Evolutionary conservation across 1,140 invertebrate genomes (phyloP).

Genomic region (Aethina tumida): DNA sequence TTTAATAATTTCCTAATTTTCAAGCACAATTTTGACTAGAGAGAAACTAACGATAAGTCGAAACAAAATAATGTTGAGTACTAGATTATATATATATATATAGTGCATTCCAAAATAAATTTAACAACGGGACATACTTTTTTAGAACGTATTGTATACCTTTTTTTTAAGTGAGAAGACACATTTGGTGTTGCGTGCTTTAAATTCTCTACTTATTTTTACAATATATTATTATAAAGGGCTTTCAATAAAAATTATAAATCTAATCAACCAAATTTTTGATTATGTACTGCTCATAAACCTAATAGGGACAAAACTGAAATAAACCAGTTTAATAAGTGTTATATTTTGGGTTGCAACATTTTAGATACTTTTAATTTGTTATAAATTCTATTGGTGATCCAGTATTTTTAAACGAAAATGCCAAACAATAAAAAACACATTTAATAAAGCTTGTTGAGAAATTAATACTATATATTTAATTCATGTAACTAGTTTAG

Average conservation of each 20-base stretch:
- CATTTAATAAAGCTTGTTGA: too few species aligned
- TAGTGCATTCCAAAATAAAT: background rate
- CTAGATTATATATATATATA: background rate
- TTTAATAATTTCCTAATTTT: slow-evolving; percentile 13
- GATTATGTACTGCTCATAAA: too few species aligned
- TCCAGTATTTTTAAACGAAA: slow-evolving; percentile 2
- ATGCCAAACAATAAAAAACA: background rate
- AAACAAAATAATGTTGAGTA: background rate
- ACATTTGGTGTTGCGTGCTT: slow-evolving; percentile 29
- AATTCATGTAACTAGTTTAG: too few species aligned
- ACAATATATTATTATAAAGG: too few species aligned
- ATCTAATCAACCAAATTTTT: too few species aligned
- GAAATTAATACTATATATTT: too few species aligned
- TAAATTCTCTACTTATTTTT: background rate
- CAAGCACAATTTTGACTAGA: slow-evolving; percentile 11
- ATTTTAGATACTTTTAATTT: too few species aligned
- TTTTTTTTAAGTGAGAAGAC: slow-evolving; percentile 26
- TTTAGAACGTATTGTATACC: slow-evolving; percentile 1
- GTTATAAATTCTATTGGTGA: slow-evolving; percentile 1
- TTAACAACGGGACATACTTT: slow-evolving; percentile 1
- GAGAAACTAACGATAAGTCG: slow-evolving; percentile 4
- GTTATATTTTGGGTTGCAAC: too few species aligned
- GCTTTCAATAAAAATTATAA: too few species aligned
- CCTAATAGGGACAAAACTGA: too few species aligned
- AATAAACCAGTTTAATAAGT: too few species aligned